These are phyloP conservation scores for Rhagophthalmus giganteus DNA, from an alignment of 2,888 invertebrate genomes.

Conservation along the genomic window DNA sequence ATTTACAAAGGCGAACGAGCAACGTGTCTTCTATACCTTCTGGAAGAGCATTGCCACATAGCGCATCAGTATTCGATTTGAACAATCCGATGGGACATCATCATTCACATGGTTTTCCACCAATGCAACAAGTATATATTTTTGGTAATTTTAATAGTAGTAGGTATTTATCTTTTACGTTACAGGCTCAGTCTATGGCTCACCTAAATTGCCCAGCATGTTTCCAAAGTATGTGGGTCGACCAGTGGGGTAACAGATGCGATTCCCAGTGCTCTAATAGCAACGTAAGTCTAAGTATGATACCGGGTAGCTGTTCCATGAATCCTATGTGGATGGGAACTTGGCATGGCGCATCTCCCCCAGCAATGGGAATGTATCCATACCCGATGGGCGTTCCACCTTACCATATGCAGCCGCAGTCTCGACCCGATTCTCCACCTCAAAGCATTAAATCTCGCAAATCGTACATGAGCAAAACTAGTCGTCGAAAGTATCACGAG, in stretches of 20 bases:
- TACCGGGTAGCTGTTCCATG: slow-evolving; percentile 44
- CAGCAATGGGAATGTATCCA: slow-evolving; percentile 47
- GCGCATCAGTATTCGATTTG: slow-evolving; percentile 62
- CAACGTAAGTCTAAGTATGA: slow-evolving; percentile 61
- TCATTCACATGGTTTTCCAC: slow-evolving; percentile 51
- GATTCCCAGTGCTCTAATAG: slow-evolving; percentile 55
- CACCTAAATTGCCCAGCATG: slow-evolving; percentile 66
- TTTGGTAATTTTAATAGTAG: background rate
- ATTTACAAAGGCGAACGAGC: slow-evolving; percentile 46
- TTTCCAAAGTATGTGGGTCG: slow-evolving; percentile 52
- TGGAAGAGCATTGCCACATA: slow-evolving; percentile 47
- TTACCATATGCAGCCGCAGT: slow-evolving; percentile 61
- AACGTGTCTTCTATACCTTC: slow-evolving; percentile 47
- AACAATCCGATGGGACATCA: slow-evolving; percentile 49
- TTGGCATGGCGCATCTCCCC: slow-evolving; percentile 53
- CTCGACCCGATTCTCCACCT: slow-evolving; percentile 70
- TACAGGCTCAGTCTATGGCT: slow-evolving; percentile 73
- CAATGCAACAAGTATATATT: slow-evolving; percentile 63
- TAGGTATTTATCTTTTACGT: slow-evolving; percentile 15
- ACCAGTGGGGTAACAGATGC: slow-evolving; percentile 49
- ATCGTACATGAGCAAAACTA: slow-evolving; percentile 64
- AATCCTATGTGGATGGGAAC: slow-evolving; percentile 57
- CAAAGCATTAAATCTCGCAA: slow-evolving; percentile 71
- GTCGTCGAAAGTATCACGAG: slow-evolving; percentile 55
- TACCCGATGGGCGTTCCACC: slow-evolving; percentile 42